phyloP scores from a whole-genome alignment of 2,113 vertebrate genomes.

The Etheostoma cragini region DNA sequence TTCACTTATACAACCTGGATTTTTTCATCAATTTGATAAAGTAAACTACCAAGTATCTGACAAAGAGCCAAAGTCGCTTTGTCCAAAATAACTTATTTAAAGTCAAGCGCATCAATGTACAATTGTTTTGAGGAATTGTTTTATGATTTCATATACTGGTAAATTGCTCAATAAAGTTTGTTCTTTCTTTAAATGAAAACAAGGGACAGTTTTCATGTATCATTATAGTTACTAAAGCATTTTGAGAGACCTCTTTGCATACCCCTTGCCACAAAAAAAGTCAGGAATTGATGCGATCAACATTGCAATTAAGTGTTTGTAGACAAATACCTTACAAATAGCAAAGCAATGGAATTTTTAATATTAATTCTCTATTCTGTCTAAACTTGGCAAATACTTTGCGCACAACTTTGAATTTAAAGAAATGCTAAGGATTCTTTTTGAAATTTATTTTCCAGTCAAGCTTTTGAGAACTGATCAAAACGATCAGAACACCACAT shows the following conservation, averaged over 20 bases:
- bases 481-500: constrained; percentile 42
- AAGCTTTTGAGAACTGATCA: not conserved
- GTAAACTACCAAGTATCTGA: constrained; percentile 5
- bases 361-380: not conserved
- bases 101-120: not conserved
- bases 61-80: not conserved
- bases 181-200: constrained; percentile 13
- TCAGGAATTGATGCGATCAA: not conserved
- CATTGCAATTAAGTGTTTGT: not conserved
- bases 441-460: not conserved
- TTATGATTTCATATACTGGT: not conserved
- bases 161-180: not conserved
- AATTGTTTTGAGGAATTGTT: constrained; percentile 1
- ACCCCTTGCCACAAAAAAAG: not conserved
- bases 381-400: not conserved
- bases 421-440: not conserved
- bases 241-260: not conserved
- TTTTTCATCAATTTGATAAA: constrained; percentile 3
- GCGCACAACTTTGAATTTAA: not conserved
- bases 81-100: not conserved
- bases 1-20: not conserved
- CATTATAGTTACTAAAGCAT: constrained; percentile 8
- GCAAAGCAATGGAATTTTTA: not conserved
- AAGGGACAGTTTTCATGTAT: not conserved
- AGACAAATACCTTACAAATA: not conserved